These are phyloP conservation scores for Oriolus oriolus DNA, from an alignment of 2,113 vertebrate genomes.

Conservation along the genomic window DNA sequence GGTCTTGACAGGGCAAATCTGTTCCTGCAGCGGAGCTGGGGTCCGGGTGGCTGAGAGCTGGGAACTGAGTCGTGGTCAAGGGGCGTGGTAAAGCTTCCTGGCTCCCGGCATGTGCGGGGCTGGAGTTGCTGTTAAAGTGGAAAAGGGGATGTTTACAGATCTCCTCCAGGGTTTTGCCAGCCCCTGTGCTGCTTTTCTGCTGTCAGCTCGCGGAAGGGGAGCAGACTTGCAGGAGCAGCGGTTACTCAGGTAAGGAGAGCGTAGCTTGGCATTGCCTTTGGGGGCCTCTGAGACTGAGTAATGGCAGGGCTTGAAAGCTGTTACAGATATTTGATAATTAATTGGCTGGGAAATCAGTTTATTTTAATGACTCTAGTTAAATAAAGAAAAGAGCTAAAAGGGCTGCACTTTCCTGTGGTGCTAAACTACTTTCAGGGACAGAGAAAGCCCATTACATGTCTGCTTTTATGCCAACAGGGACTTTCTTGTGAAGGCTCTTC, in stretches of 20 bases:
- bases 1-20: neutral
- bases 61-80: neutral
- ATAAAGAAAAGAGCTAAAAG: slow-evolving; percentile 57
- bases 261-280: neutral
- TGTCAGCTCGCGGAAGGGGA: neutral
- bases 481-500: slow-evolving; percentile 23
- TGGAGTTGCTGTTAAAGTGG: neutral
- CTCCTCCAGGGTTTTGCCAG: neutral
- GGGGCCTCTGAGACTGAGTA: slow-evolving; percentile 22
- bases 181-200: neutral
- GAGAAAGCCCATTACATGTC: neutral
- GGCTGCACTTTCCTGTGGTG: neutral
- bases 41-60: neutral
- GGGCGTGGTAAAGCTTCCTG: accelerated
- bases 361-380: slow-evolving; percentile 54
- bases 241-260: slow-evolving; percentile 39
- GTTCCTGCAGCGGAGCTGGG: accelerated
- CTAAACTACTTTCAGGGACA: slow-evolving; percentile 41
- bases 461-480: slow-evolving; percentile 27
- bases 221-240: neutral
- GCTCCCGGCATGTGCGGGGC: accelerated
- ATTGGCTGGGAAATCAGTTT: slow-evolving; percentile 56
- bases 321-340: slow-evolving; percentile 66
- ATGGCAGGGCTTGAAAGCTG: slow-evolving; percentile 49
- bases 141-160: neutral